These are phyloP conservation scores for Rhinopomastus cyanomelas DNA, from an alignment of 2,113 vertebrate genomes.

Conservation along the genomic window DNA sequence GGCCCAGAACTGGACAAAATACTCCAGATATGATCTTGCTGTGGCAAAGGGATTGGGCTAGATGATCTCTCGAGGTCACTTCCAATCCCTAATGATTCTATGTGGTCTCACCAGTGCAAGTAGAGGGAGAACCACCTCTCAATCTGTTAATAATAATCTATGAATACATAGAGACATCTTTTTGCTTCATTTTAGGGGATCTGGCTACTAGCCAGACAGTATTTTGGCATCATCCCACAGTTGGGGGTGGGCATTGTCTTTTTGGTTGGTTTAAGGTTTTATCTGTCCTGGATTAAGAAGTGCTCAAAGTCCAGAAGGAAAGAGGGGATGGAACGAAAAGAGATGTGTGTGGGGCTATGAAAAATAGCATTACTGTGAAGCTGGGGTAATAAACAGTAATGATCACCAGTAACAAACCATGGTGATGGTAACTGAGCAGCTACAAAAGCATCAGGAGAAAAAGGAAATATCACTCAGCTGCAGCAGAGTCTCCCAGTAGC, in stretches of 20 bases:
- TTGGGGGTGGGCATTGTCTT: rapidly evolving
- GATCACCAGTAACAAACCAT: neutral
- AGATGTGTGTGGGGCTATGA: neutral
- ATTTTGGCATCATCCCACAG: neutral
- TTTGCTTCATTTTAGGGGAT: neutral
- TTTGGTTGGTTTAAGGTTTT: neutral
- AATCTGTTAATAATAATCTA: no score
- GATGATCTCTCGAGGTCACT: no score
- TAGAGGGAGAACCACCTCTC: no score
- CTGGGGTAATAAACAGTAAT: constrained; percentile 55
- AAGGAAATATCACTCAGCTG: neutral
- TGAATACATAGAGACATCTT: neutral
- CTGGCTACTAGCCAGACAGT: neutral
- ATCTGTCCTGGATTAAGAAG: neutral
- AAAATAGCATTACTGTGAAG: constrained; percentile 31
- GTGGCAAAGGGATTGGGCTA: no score
- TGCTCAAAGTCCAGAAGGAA: neutral
- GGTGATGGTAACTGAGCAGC: neutral
- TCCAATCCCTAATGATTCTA: no score
- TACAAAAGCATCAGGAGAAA: constrained; percentile 19
- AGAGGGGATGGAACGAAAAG: constrained; percentile 51
- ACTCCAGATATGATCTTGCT: no score
- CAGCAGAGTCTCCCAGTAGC: neutral
- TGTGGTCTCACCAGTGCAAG: no score
- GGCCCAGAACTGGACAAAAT: no score